phyloP scores from a whole-genome alignment of 2,888 invertebrate genomes.

The Sinotaia quadrata region DNA sequence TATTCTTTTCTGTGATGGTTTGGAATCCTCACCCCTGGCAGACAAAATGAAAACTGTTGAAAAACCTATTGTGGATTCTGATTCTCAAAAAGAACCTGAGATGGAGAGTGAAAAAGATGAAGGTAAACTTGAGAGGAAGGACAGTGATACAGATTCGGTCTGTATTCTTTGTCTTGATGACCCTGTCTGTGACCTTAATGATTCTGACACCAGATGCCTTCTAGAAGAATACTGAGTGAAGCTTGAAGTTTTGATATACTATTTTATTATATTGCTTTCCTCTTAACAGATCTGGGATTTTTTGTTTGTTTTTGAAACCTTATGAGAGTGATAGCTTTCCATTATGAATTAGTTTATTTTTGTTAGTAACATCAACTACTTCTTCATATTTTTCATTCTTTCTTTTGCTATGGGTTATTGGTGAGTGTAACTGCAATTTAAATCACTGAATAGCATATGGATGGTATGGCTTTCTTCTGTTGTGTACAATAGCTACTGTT shows the following conservation, averaged over 20 bases:
- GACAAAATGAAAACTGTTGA: conserved; percentile 6
- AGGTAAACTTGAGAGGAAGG: background rate
- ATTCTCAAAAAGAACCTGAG: background rate
- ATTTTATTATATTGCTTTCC: background rate
- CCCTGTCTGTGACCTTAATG: background rate
- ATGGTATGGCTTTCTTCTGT: too few species aligned
- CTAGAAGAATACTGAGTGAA: conserved; percentile 12
- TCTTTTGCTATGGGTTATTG: too few species aligned
- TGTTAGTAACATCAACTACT: background rate
- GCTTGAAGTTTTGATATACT: background rate
- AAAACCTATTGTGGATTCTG: background rate
- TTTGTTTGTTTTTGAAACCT: background rate
- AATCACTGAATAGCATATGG: too few species aligned
- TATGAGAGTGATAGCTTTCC: background rate
- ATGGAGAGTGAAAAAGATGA: background rate
- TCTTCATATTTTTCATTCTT: background rate
- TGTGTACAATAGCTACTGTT: too few species aligned
- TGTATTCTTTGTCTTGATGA: conserved; percentile 26
- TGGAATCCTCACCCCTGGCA: background rate
- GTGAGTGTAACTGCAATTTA: too few species aligned
- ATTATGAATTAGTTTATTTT: background rate
- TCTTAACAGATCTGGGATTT: background rate
- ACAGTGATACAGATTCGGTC: conserved; percentile 21
- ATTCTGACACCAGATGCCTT: conserved; percentile 20
- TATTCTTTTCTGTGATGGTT: conserved; percentile 9